Percentiles rank a stretch among this genome's conserved stretches.
Conservation (phyloP, 2,113 vertebrate genomes). For the Bubo scandiacus region DNA sequence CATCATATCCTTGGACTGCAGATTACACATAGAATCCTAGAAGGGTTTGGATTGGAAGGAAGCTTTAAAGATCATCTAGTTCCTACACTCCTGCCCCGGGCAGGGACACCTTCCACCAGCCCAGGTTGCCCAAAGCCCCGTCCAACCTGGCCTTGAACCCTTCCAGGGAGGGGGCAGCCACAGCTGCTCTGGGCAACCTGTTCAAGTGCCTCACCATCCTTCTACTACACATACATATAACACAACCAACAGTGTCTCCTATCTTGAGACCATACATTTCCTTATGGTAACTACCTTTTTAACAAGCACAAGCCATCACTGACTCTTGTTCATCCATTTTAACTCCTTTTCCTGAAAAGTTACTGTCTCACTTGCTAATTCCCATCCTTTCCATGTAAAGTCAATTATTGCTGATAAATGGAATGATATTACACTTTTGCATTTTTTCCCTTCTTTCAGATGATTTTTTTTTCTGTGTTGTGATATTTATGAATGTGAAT, state of each 20-base stretch:
- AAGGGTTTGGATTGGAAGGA: neutral
- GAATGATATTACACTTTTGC: neutral
- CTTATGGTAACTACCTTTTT: neutral
- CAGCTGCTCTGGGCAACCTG: neutral
- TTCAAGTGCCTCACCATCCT: neutral
- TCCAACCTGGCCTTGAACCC: neutral
- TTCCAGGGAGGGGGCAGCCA: neutral
- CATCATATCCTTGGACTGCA: neutral
- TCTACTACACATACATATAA: neutral
- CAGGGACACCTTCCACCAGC: neutral
- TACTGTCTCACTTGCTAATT: neutral
- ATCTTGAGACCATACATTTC: neutral
- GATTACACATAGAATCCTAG: neutral
- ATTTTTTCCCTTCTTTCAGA: neutral
- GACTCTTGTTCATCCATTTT: neutral
- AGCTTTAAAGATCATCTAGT: neutral
- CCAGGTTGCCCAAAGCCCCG: neutral
- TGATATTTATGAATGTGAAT: neutral
- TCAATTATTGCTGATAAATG: neutral
- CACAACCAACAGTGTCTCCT: neutral
- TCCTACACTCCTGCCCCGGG: accelerated
- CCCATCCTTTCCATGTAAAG: neutral
- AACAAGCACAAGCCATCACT: neutral
- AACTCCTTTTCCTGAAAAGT: neutral
- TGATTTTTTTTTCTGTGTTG: neutral